A percentile compares a stretch with the other conserved stretches of the same genome.
phyloP scores from a whole-genome alignment of 2,888 invertebrate genomes.

The Margaritifera margaritifera region DNA sequence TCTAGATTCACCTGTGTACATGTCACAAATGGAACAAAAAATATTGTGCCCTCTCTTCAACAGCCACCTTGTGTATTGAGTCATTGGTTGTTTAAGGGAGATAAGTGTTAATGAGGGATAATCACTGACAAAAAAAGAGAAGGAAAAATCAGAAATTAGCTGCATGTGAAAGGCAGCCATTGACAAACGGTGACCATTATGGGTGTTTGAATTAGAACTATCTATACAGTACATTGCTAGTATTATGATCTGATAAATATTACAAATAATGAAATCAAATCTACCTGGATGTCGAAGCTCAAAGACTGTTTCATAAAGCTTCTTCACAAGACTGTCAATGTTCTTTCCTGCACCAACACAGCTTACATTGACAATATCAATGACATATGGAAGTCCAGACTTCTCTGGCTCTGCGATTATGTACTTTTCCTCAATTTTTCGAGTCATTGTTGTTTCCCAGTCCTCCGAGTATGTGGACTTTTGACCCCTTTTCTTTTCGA shows the following conservation, averaged over 20 bases:
- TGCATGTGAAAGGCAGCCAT: no score
- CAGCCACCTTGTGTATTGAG: no score
- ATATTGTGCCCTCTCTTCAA: no score
- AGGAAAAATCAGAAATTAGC: no score
- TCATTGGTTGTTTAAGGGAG: no score
- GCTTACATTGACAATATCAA: constrained; percentile 88
- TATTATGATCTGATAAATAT: background rate
- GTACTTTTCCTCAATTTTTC: constrained; percentile 77
- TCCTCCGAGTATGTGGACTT: constrained; percentile 80
- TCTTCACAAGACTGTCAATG: constrained; percentile 89
- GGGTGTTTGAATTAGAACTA: no score
- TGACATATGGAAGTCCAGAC: constrained; percentile 91
- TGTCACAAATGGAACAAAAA: no score
- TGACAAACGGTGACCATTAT: no score
- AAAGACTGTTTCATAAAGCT: constrained; percentile 94
- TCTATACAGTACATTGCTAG: background rate
- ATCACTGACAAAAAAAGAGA: no score
- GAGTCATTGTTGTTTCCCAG: constrained; percentile 89
- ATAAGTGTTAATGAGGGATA: no score
- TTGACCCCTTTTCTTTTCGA: constrained; percentile 76
- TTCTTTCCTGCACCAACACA: constrained; percentile 82
- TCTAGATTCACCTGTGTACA: no score
- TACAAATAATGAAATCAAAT: constrained; percentile 18
- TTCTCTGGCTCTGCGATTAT: constrained; percentile 95
- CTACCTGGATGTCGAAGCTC: constrained; percentile 89